Evolutionary conservation across 2,797 vertebrate genomes (phyloP), one percentile per base, ranked within the genome.

Genomic region (Rhabdomys pumilio): DNA sequence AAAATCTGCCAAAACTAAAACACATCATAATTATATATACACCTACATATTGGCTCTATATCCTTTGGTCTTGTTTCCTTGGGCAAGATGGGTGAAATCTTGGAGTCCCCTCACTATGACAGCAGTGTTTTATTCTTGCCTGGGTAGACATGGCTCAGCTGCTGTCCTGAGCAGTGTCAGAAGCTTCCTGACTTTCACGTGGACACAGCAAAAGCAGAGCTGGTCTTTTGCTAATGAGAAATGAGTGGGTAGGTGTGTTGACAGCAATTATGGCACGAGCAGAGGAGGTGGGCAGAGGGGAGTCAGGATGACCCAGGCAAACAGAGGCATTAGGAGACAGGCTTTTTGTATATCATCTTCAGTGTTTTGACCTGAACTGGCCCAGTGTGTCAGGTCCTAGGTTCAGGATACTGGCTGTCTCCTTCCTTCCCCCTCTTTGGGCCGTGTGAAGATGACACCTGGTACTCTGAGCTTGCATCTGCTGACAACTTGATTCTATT

Each of bases 401-500:
- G 67, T 79, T 15, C 53, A 73, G 83, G 65, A 84, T 80, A 65
- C 34, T 0, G 1, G 22, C 57, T 41, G 19, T 17, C 44, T 82
- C 9, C 72, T 50, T 65, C 22, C 13, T 89, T 15, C 34, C 44
- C 57, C 17, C 55, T 80, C 87, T 44, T 50, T 41, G 47, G 55
- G 13, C 44, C 12, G 2, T 3, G 3, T 14, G 26, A 88, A 94
- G 84, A 59, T 34, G 85, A 61, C 15, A 80, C 72, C 50, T 65
- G 81, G 44, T 17, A 6, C 44, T 84, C 81, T 6, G 67, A 34
- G 80, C 61, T 63, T 10, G 9, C 38, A 67, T 80, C 90, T 89
- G 77, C 93, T 92, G 65, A 57, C 53, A 67, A 9, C 84, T 96
- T 85, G 61, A 57, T 65, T 93, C 83, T 89, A 3, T 92, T 75